Conservation (phyloP, 2,888 invertebrate genomes). For the Folsomia manolachei region DNA sequence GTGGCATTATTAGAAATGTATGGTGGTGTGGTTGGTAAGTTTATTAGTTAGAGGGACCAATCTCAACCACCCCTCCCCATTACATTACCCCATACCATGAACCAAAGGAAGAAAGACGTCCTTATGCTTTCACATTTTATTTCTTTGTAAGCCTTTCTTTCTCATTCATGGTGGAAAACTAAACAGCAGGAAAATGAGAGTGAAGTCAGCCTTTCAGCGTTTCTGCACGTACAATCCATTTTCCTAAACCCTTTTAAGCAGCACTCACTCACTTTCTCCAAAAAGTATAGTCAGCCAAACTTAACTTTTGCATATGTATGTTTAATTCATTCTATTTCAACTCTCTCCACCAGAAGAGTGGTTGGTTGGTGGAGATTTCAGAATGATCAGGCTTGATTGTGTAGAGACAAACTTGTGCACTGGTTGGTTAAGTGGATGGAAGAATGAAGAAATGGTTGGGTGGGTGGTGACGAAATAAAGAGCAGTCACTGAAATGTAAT, state of each 20-base stretch:
- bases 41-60: too few relatives aligned
- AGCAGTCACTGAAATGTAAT: constrained; percentile 4
- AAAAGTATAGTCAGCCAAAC: neutral
- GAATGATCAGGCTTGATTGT: neutral
- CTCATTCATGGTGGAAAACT: neutral
- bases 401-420: neutral
- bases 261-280: neutral
- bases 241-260: constrained; percentile 1
- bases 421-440: neutral
- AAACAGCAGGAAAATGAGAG: neutral
- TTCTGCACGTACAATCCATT: constrained; percentile 14
- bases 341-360: neutral
- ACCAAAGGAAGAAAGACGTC: neutral
- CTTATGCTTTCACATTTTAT: constrained; percentile 15
- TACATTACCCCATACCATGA: too few relatives aligned
- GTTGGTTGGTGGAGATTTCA: too few relatives aligned
- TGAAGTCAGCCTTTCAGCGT: constrained; percentile 1
- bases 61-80: too few relatives aligned
- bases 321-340: neutral
- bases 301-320: constrained; percentile 10
- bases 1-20: neutral
- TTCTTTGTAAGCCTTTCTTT: neutral
- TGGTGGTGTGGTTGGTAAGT: neutral
- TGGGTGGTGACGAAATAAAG: neutral
- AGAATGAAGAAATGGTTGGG: neutral